Evolutionary conservation across 2,888 invertebrate species (phyloP).

Genomic region (Arge pagana): DNA sequence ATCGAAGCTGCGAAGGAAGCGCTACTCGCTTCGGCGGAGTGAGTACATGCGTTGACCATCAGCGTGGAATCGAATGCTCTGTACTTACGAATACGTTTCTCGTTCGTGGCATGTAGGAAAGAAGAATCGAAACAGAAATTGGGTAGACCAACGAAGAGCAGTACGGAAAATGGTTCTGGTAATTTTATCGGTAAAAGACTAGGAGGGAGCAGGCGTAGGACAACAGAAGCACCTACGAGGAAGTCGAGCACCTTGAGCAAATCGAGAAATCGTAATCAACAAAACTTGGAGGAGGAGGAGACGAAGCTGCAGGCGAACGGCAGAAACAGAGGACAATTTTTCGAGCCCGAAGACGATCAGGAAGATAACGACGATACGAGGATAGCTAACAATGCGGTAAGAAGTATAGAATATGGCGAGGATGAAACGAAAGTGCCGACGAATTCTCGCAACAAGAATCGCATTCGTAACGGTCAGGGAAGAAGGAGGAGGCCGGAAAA

Average conservation of each 20-base stretch:
- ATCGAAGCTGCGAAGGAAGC: conserved; percentile 90
- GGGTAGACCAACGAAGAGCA: conserved; percentile 31
- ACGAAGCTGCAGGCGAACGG: conserved; percentile 2
- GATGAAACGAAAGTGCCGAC: background rate
- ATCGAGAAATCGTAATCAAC: conserved; percentile 32
- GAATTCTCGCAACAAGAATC: background rate
- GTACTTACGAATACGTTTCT: background rate
- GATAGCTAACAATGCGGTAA: conserved; percentile 8
- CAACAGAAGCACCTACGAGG: conserved; percentile 33
- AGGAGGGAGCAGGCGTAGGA: conserved; percentile 33
- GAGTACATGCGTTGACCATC: conserved; percentile 38
- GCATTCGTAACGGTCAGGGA: conserved; percentile 14
- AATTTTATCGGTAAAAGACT: conserved; percentile 36
- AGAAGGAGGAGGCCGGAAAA: conserved; percentile 34
- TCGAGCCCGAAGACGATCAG: conserved; percentile 22
- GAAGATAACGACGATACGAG: conserved; percentile 18
- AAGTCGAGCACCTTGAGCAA: conserved; percentile 34
- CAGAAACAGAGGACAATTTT: conserved; percentile 7
- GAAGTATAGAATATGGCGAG: conserved; percentile 7
- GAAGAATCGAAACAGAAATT: conserved; percentile 29
- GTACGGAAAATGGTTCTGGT: conserved; percentile 31
- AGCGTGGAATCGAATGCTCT: background rate
- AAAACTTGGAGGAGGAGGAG: conserved; percentile 32
- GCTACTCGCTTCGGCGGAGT: conserved; percentile 70
- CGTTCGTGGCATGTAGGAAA: conserved; percentile 20